Base-by-base conservation (phyloP, 2,797 vertebrate genomes). In the Chrosomus eos region DNA sequence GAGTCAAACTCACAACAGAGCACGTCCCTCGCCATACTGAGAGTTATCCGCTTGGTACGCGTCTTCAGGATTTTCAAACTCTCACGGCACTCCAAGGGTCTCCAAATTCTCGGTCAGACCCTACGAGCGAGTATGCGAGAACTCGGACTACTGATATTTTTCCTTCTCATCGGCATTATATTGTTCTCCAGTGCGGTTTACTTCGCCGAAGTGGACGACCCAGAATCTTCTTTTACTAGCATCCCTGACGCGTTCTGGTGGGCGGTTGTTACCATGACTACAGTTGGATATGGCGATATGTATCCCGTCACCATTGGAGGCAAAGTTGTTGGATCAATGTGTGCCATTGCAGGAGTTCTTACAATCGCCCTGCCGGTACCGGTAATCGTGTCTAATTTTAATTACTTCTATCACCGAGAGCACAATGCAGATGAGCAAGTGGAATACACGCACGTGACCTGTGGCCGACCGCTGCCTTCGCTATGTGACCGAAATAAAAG, bases 181-280 rank as follows among this genome's bases (percentile, higher is more conserved):
- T 93, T 99, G 71, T 99, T 99, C 92, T 98, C 98, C 89, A 99
- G 98, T 1, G 98, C 97, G 0, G 97, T 98, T 67, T 99, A 96
- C 88, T 99, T 99, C 23, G 97, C 98, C 0, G 98, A 99, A 90
- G 95, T 95, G 0, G 98, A 99, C 66, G 96, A 98, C 28, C 94
- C 96, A 0, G 95, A 97, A 0, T 95, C 97, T 0, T 92, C 92
- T 31, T 99, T 99, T 86, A 93, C 96, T 18, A 99, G 97, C 85
- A 99, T 99, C 90, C 97, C 98, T 0, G 96, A 97, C 73, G 96
- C 97, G 3, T 99, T 99, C 82, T 99, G 98, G 98, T 99, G 98
- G 98, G 98, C 98, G 0, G 97, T 99, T 87, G 97, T 99, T 45
- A 96, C 98, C 6, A 99, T 99, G 98, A 99, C 98, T 81, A 99